These are phyloP conservation scores for Eristalinus aeneus DNA, from an alignment of 2,888 invertebrate genomes.

Conservation along the genomic window DNA sequence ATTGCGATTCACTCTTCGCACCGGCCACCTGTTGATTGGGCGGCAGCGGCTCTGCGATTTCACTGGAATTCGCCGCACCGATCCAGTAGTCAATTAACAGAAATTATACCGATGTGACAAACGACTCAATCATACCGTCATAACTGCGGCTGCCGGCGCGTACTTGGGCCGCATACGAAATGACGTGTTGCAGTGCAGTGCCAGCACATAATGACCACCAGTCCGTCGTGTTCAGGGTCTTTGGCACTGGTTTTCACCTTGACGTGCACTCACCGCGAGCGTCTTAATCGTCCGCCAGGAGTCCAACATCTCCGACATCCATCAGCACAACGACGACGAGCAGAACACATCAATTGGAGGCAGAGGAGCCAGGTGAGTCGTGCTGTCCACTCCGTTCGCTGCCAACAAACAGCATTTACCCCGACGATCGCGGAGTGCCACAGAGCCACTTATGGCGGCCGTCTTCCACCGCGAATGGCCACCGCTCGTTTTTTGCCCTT, in stretches of 20 bases:
- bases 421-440: background rate
- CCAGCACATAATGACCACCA: slow-evolving; percentile 31
- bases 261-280: slow-evolving; percentile 33
- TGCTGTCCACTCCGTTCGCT: background rate
- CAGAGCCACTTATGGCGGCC: slow-evolving; percentile 27
- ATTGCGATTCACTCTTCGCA: background rate
- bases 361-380: slow-evolving; percentile 37
- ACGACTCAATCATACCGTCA: slow-evolving; percentile 54
- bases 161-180: slow-evolving; percentile 45
- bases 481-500: slow-evolving; percentile 2
- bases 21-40: background rate
- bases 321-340: slow-evolving; percentile 39
- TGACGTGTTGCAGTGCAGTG: slow-evolving; percentile 10
- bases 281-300: slow-evolving; percentile 2
- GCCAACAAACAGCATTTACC: slow-evolving; percentile 29
- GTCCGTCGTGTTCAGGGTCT: slow-evolving; percentile 32
- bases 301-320: background rate
- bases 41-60: slow-evolving; percentile 7
- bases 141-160: slow-evolving; percentile 14
- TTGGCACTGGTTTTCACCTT: slow-evolving; percentile 60
- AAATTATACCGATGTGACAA: slow-evolving; percentile 44
- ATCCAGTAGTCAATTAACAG: slow-evolving; percentile 39
- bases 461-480: slow-evolving; percentile 14
- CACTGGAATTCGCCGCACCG: slow-evolving; percentile 30
- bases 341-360: slow-evolving; percentile 34